These are phyloP conservation scores for Tetramorium simillimum DNA, from an alignment of 1,140 invertebrate species.

Conservation along the genomic window DNA sequence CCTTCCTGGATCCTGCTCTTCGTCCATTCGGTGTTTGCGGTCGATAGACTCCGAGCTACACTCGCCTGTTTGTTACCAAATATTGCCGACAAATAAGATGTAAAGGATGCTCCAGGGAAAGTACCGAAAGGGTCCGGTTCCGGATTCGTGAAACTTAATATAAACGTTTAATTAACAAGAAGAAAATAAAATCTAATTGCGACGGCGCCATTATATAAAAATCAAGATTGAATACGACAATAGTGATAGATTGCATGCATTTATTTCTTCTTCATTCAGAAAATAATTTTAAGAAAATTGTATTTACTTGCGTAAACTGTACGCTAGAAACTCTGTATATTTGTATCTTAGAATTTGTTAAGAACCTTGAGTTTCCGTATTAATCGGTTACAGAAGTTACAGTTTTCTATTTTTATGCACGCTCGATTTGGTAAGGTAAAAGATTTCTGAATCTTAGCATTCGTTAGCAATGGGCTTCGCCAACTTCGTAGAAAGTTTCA, in stretches of 20 bases:
- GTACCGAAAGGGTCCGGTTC: not conserved
- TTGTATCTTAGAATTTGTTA: not conserved
- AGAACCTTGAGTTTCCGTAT: not conserved
- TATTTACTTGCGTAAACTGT: not conserved
- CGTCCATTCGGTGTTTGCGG: conserved; percentile 32
- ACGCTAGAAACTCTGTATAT: not conserved
- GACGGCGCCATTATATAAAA: not conserved
- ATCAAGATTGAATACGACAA: not conserved
- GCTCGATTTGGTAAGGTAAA: not conserved
- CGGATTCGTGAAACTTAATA: not conserved
- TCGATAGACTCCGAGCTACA: conserved; percentile 36
- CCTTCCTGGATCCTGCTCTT: conserved; percentile 14
- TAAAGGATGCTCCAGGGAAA: not conserved
- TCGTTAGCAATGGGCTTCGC: not conserved
- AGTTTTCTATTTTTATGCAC: not conserved
- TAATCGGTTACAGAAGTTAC: not conserved
- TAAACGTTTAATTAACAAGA: not conserved
- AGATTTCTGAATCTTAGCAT: not conserved
- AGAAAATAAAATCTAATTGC: not conserved
- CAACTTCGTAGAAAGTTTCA: not conserved
- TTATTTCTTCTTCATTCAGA: not conserved
- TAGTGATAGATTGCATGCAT: not conserved
- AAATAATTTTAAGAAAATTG: not conserved
- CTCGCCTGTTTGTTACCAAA: conserved; percentile 45
- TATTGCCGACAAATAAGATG: conserved; percentile 22